Evolutionary conservation across 2,888 invertebrate genomes (phyloP), one percentile per base, ranked within the genome.

Genomic region (Hylaea fasciaria): DNA sequence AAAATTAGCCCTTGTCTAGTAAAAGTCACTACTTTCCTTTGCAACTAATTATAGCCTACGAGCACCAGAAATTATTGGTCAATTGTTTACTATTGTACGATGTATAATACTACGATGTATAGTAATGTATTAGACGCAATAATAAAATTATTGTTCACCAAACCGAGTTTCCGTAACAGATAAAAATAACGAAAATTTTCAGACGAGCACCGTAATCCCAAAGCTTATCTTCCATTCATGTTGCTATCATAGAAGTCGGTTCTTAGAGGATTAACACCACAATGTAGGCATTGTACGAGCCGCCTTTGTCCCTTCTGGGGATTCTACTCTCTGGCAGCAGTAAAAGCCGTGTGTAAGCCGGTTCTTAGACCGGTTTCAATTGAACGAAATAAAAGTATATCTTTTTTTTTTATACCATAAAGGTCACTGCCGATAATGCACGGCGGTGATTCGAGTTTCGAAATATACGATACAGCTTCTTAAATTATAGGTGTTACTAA

Each of bases 391-490:
- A 77, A 76, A 74, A 77, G 76, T 73, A 75, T 70, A 55, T 55
- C n/a, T 47, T 44, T 59, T 59, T 57, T 59, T 49, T 53, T 49
- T 14, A 62, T 62, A 62, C 45, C 65, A 57, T 64, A 76, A 78
- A 78, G 78, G 77, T 78, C 78, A 78, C 74, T 77, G 75, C 65
- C 76, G 76, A 74, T 77, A 76, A 71, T 71, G 72, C 75, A 73
- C 74, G 73, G 59, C 60, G 65, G 57, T 54, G 58, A 55, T 57
- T 55, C 47, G 61, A 56, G 65, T 65, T 65, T 65, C 64, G 58
- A 62, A 62, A 62, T 50, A 64, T 56, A 64, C 66, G 66, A 69
- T 69, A 62, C 40, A 56, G 65, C 65, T 64, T 66, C 65, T 69
- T 47, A 69, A 69, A 69, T 67, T 67, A 66, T 69, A 65, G 65